Base-by-base conservation (phyloP, 2,888 invertebrate species). In the Ochropleura leucogaster region DNA sequence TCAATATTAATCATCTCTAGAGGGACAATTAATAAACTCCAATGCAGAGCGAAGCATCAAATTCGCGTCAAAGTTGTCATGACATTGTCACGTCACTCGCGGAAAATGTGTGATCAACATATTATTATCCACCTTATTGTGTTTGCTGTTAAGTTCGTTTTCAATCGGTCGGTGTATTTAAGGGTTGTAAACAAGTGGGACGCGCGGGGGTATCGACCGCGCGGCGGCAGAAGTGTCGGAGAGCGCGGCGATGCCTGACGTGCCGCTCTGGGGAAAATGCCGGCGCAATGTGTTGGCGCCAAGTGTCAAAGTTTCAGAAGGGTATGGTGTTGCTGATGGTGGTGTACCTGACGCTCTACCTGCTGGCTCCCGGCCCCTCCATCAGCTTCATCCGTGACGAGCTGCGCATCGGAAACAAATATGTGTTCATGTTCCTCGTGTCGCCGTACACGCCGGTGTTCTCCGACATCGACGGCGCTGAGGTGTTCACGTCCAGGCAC, bases 211-310 rank as follows among this genome's bases (percentile, higher is more conserved):
- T 92, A 93, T 92, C 92, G 93, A 93, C 91, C 92, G 92, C 70
- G 85, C 76, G 85, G 87, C 79, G 89, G 84, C 92, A 93, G 90
- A 91, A 86, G 90, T 88, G 87, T 68, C 77, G 83, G 77, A 82
- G 85, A 90, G 87, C 89, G 89, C 91, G 90, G 82, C 85, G 84
- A 81, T 83, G 85, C 74, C 80, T 75, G 88, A 91, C 91, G 91
- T 85, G 85, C 71, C 75, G 72, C 78, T 4, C 76, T 71, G 60
- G 67, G 76, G 73, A 79, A 80, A 71, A 85, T 84, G 79, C 84
- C 79, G 77, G 78, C 89, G 91, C 87, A 84, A 93, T 93, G 92
- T 92, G 89, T 77, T 90, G 92, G 89, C 92, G 93, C 68, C 90
- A 90, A 82, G 84, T 92, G 74, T 89, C 90, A 73, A 92, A 89